Evolutionary conservation across 1,140 invertebrate species (phyloP), one percentile per base, ranked within the genome.

Genomic region (Cotesia vestalis): DNA sequence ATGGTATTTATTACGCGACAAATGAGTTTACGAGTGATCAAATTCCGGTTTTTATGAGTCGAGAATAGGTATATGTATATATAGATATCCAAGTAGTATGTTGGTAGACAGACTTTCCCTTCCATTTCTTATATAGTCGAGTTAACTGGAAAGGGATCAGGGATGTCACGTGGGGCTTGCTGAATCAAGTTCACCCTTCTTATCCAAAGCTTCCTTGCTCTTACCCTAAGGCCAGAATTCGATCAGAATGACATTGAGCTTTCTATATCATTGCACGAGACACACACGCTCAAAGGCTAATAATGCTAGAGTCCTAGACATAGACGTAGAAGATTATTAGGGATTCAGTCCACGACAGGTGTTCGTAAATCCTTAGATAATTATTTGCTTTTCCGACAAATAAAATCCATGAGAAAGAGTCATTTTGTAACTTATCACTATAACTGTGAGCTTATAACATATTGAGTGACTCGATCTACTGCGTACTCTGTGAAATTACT

Each of bases 281-380:
- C 40, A 46, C 40, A 46, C 40, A 11, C 40, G 11, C 40, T 27
- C 27, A 27, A 27, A 27, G 27, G 11, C 40, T 46, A 46, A 46
- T 46, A 74, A 72, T 72, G 73, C 75, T 72, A 6, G 40, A 9
- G 11, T 46, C 5, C 40, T 6, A 46, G 66, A 35, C 53, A 36
- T 66, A 57, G 74, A 67, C 74, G 70, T 71, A 73, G 68, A 68
- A 73, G 62, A 67, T 68, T 76, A 71, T 76, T 73, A 68, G 69
- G 69, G 72, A 76, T 76, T 46, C 75, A 73, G 69, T 64, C 60
- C 40, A 71, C 71, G 75, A 76, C 75, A 76, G 75, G 75, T 76
- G 71, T 61, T 73, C 72, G 64, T 71, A 71, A 60, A 66, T 72
- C 68, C 70, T 73, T 61, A 4, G 40, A 40, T 66, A 73, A 70